Percentiles rank a stretch among this genome's conserved stretches.
Evolutionary conservation across 1,140 invertebrate genomes (phyloP).

Genomic region (honey bee (Apis mellifera)): DNA sequence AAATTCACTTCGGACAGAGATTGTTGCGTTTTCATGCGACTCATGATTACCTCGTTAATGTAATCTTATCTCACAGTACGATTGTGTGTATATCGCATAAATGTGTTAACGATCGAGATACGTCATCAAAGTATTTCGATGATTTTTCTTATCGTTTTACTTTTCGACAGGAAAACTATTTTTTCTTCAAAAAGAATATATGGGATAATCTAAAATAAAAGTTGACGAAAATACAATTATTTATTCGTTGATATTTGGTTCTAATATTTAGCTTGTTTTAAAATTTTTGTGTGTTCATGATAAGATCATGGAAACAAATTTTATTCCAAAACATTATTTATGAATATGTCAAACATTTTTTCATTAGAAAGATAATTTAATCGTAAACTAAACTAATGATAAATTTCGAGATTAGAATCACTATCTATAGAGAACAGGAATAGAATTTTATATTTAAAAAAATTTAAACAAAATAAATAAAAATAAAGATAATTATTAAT

Average conservation of each 20-base stretch:
- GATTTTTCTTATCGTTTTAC: neutral
- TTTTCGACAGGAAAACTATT: neutral
- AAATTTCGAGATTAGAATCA: constrained; percentile 16
- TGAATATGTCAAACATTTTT: neutral
- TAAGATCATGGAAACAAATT: neutral
- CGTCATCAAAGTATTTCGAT: constrained; percentile 27
- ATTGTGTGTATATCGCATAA: constrained; percentile 10
- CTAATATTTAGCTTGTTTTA: neutral
- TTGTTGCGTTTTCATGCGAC: neutral
- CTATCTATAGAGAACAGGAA: neutral
- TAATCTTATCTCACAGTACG: constrained; percentile 57
- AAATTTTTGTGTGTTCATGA: neutral
- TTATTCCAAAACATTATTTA: neutral
- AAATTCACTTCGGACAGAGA: constrained; percentile 35
- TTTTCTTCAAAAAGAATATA: neutral
- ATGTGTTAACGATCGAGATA: constrained; percentile 26
- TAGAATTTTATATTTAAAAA: constrained; percentile 9
- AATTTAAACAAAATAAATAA: neutral
- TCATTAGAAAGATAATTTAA: constrained; percentile 28
- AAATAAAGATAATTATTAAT: no score
- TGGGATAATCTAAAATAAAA: neutral
- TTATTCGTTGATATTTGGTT: neutral
- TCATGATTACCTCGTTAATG: constrained; percentile 26
- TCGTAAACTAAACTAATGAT: constrained; percentile 28
- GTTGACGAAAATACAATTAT: neutral